Percentiles rank a stretch among this genome's conserved stretches.
phyloP scores from a whole-genome alignment of 2,113 vertebrate genomes.

The Pseudopodoces humilis region DNA sequence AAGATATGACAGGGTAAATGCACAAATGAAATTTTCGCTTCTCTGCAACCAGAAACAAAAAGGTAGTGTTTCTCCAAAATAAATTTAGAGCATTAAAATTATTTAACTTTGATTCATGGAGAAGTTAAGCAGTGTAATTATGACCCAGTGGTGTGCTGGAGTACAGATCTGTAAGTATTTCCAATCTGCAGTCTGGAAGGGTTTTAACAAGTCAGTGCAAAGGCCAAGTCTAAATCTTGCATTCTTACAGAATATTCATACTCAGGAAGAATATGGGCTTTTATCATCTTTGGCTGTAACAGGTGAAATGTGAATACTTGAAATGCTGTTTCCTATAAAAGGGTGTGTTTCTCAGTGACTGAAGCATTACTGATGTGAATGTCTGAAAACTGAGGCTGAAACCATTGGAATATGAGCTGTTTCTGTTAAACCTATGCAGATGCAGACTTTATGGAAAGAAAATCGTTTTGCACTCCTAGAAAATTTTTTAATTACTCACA shows the following conservation, averaged over 20 bases:
- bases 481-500: not conserved
- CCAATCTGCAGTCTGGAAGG: not conserved
- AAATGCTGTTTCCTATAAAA: not conserved
- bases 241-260: not conserved
- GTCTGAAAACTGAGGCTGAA: not conserved
- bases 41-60: not conserved
- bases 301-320: not conserved
- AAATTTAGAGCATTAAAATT: not conserved
- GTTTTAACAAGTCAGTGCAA: not conserved
- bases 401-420: not conserved
- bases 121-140: not conserved
- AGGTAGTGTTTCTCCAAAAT: not conserved
- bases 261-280: not conserved
- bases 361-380: not conserved
- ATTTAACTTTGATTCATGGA: not conserved
- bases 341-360: not conserved
- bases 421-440: not conserved
- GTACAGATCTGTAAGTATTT: not conserved
- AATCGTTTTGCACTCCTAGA: not conserved
- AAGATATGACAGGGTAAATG: not conserved
- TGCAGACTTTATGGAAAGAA: not conserved
- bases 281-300: not conserved
- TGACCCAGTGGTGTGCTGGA: not conserved
- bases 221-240: not conserved
- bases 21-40: not conserved